Base-by-base conservation (phyloP, 2,888 invertebrate genomes). In the Erebia aethiops region DNA sequence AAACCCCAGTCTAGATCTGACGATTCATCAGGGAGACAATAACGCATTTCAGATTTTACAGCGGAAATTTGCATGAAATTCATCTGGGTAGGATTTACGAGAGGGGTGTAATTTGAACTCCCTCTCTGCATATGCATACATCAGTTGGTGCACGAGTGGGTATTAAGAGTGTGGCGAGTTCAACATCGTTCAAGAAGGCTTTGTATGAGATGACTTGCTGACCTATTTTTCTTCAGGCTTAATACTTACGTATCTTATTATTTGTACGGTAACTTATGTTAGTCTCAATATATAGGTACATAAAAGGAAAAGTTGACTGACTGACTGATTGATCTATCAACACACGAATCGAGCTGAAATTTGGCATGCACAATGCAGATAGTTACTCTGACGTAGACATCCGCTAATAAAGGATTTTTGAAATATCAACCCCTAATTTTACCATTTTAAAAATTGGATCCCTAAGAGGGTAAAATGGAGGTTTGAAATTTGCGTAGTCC, bases 51-150 rank as follows among this genome's bases (percentile, higher is more conserved):
- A 78, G 74, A 79, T 79, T 81, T 81, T 80, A 81, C 80, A 77
- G 76, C 77, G 76, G 77, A 78, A 79, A 85, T 86, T 86, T 86
- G 85, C 86, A 86, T 86, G 81, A 82, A 83, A 82, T 82, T 84
- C 84, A 83, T 86, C 82, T 80, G 79, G 78, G 81, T 76, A 73
- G 78, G 78, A 74, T 84, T 85, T 85, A 86, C 80, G 84, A 82
- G 81, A 7, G 75, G 80, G 77, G 75, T 77, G 79, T 81, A 79
- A 84, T 82, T 83, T 80, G 77, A 75, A 80, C 80, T 82, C 78
- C 78, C 80, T 77, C 77, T 79, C 80, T 79, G 78, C 79, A 76
- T 79, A 76, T 76, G 77, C 77, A 75, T 77, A 71, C 51, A 72
- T 66, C 62, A 69, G 61, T 73, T 52, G 57, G 62, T 69, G 68